Base-by-base conservation (phyloP, 64 coral and sea anemone species). In the Montipora sp. region DNA sequence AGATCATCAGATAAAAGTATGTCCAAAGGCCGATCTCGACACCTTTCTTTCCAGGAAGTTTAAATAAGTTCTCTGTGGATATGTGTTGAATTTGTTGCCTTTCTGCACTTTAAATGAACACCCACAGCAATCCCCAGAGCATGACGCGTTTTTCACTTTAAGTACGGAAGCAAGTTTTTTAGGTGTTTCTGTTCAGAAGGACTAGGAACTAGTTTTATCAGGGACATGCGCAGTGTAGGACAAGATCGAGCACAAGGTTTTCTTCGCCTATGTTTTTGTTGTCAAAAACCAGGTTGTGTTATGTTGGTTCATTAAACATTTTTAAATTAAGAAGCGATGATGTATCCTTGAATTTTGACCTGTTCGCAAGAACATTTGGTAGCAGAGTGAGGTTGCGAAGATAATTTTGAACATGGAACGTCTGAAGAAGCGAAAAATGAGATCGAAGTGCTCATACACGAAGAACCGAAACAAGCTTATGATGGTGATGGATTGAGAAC, bases 401-500 rank as follows among this genome's bases (percentile, higher is more conserved):
- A 57, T 7, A 57, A 7, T 57, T 57, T 57, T 57, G 53, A 57
- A 57, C 53, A 57, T 57, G 53, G 53, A 57, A 73, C 67, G 67
- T n/a, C 66, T 75, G 46, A 87, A 59, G 47, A 88, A 77, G 18
- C 70, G 76, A 9, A 88, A 88, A 49, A 13, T 23, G 16, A 88
- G 57, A 73, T 74, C 13, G 3, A 77, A 88, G 24, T 21, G 70
- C 21, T 47, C 87, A 10, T 88, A 76, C 67, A 88, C 87, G 16
- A 77, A 73, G 76, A 50, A 72, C 43, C 20, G 48, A 77, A 77
- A n/a, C 7, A 74, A 59, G 22, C 58, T 77, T 18, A 47, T 88
- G 27, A 88, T 88, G 65, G 57, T 50, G 7, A 8, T 88, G 73
- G 72, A 88, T 22, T 73, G 86, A 51, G 86, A 73, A 70, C 5